These are phyloP conservation scores for Gonocerus acuteangulatus DNA, from an alignment of 2,888 invertebrate species.

Conservation along the genomic window DNA sequence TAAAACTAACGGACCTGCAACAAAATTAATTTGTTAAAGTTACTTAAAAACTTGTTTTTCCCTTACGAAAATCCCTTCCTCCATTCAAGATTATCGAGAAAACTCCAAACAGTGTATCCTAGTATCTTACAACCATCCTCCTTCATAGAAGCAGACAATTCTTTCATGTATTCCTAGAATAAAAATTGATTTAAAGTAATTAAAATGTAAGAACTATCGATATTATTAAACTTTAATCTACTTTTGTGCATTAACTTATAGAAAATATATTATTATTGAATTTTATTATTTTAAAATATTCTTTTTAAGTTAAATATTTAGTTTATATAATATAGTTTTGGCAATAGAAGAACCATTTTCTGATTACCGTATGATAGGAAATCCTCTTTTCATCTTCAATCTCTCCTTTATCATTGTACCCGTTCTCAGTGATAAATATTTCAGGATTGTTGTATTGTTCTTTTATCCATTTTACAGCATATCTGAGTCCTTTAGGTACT, in stretches of 20 bases:
- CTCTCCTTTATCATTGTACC: slow-evolving; percentile 40
- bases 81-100: slow-evolving; percentile 83
- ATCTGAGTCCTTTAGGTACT: slow-evolving; percentile 47
- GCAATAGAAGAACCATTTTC: too few species aligned
- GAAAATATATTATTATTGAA: not conserved
- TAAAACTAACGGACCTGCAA: too few species aligned
- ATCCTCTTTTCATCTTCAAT: slow-evolving; percentile 41
- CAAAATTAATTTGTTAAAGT: too few species aligned
- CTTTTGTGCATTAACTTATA: not conserved
- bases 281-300: too few species aligned
- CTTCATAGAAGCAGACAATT: slow-evolving; percentile 47
- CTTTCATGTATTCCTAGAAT: slow-evolving; percentile 44
- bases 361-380: too few species aligned
- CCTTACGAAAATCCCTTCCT: slow-evolving; percentile 61
- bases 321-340: too few species aligned
- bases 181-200: not conserved
- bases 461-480: slow-evolving; percentile 45
- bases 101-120: slow-evolving; percentile 68
- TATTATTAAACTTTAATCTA: not conserved
- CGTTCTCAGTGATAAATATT: slow-evolving; percentile 47
- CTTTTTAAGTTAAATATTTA: too few species aligned
- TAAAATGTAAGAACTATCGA: not conserved
- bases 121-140: slow-evolving; percentile 49
- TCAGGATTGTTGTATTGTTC: slow-evolving; percentile 44
- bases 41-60: too few species aligned